Evolutionary conservation across 2,797 vertebrate species (phyloP).

Genomic region (Coccyzus lansbergi): DNA sequence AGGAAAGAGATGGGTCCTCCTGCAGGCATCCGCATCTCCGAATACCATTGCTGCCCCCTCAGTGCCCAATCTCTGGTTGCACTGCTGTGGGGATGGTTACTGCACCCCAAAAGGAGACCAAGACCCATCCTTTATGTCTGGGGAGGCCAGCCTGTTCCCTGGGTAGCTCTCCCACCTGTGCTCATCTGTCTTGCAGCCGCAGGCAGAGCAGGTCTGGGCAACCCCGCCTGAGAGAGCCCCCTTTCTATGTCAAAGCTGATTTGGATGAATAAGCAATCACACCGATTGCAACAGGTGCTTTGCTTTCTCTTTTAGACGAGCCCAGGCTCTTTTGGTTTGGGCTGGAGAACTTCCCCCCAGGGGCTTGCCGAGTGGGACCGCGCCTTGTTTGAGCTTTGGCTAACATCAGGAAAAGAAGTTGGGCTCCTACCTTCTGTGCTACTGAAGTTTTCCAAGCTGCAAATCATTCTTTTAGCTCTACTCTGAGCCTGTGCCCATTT

Average conservation of each 20-base stretch:
- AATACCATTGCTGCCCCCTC: neutral
- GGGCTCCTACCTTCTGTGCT: neutral
- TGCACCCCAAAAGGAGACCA: neutral
- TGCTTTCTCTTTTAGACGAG: neutral
- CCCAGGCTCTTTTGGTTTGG: neutral
- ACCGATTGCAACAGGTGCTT: neutral
- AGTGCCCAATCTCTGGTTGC: neutral
- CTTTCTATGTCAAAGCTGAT: rapidly evolving
- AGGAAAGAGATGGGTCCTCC: neutral
- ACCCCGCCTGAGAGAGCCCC: neutral
- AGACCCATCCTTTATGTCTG: neutral
- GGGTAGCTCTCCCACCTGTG: rapidly evolving
- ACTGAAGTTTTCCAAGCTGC: neutral
- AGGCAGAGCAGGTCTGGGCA: neutral
- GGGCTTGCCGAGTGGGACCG: neutral
- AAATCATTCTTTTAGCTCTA: neutral
- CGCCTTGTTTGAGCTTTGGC: neutral
- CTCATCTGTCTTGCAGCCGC: neutral
- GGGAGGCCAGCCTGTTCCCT: neutral
- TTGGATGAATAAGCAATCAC: neutral
- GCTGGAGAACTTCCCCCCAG: neutral
- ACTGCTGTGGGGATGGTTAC: rapidly evolving
- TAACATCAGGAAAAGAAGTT: neutral
- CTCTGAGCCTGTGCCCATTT: neutral
- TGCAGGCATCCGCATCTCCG: rapidly evolving